Evolutionary conservation across 1,140 invertebrate genomes (phyloP).

Genomic region (Lycorma delicatula): DNA sequence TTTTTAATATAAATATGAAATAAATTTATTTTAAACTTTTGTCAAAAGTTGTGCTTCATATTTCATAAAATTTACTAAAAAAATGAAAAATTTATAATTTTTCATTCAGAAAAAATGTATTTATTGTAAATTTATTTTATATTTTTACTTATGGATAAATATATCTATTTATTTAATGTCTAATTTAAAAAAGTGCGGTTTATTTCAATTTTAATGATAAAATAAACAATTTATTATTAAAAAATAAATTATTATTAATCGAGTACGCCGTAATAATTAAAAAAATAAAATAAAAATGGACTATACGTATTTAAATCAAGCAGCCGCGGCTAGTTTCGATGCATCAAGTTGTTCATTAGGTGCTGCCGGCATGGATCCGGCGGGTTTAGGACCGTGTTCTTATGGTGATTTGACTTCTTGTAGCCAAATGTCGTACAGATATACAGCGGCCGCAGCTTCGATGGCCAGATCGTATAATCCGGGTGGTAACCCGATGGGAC

Average conservation of each 20-base stretch:
- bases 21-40: too few species aligned
- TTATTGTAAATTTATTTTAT: neutral
- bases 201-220: neutral
- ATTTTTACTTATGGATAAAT: neutral
- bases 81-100: too few species aligned
- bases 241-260: neutral
- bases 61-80: too few species aligned
- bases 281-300: conserved; percentile 43
- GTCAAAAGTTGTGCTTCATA: too few species aligned
- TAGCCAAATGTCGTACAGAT: conserved; percentile 74
- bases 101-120: too few species aligned
- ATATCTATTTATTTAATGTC: neutral
- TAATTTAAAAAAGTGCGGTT: neutral
- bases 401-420: conserved; percentile 78
- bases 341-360: conserved; percentile 52
- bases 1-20: too few species aligned
- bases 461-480: conserved; percentile 42
- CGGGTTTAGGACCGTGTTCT: conserved; percentile 56
- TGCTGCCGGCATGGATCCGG: conserved; percentile 49
- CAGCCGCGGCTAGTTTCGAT: conserved; percentile 53
- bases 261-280: neutral
- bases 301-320: conserved; percentile 63
- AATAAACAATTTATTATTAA: neutral
- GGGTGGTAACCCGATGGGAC: conserved; percentile 38
- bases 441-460: conserved; percentile 49